Conservation (phyloP, 2,113 vertebrate species). For the Rhynchomys soricoides region DNA sequence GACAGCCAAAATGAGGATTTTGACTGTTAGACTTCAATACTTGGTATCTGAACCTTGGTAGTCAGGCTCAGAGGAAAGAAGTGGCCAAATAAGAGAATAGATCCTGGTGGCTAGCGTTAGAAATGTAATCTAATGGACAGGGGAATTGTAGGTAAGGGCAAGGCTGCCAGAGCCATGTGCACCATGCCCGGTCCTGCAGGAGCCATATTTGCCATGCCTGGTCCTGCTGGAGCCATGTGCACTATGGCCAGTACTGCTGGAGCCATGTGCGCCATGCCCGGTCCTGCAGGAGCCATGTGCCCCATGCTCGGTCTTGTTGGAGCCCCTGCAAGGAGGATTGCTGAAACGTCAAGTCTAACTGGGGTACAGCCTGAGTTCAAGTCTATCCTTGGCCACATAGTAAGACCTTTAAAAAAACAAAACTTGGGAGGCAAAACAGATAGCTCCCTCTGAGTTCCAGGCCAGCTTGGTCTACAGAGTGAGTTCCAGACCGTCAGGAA, state of each 20-base stretch:
- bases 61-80: neutral
- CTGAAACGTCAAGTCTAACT: neutral
- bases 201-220: neutral
- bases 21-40: neutral
- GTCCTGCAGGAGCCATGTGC: neutral
- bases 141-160: neutral
- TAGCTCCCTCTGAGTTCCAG: neutral
- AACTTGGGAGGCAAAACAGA: neutral
- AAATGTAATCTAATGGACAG: neutral
- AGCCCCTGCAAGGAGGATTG: neutral
- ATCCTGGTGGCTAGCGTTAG: neutral
- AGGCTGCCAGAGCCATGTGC: neutral
- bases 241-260: neutral
- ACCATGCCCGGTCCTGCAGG: neutral
- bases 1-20: neutral
- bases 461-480: neutral
- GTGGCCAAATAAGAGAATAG: neutral
- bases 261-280: neutral
- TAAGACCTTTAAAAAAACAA: neutral
- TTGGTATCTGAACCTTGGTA: neutral
- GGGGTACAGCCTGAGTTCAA: neutral
- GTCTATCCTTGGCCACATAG: neutral
- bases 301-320: neutral
- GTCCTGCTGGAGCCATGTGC: neutral
- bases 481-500: neutral